Conservation (phyloP, 2,797 vertebrate species). For the Poecilia velifera region DNA sequence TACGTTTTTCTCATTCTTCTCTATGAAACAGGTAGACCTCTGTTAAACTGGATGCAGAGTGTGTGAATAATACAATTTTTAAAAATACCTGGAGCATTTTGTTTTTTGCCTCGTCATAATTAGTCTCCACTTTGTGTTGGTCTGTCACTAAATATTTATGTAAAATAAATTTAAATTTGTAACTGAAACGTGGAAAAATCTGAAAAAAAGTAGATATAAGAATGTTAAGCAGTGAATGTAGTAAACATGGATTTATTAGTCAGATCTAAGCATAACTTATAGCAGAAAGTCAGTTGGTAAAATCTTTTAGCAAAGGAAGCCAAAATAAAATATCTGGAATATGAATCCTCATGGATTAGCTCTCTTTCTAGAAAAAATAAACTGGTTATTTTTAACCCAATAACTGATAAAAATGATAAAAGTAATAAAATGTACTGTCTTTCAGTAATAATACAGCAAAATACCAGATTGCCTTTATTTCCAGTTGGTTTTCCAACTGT, state of each 20-base stretch:
- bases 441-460: conserved; percentile 19
- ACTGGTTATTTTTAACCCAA: not conserved
- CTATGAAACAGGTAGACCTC: not conserved
- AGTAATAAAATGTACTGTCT: not conserved
- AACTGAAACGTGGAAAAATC: not conserved
- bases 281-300: not conserved
- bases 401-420: not conserved
- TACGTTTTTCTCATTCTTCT: not conserved
- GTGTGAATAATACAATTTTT: not conserved
- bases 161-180: not conserved
- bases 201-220: not conserved
- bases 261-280: not conserved
- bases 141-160: not conserved
- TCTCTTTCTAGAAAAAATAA: not conserved
- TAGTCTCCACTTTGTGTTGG: not conserved
- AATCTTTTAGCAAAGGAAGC: not conserved
- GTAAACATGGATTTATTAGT: not conserved
- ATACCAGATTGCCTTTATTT: conserved; percentile 57
- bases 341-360: not conserved
- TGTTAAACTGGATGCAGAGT: not conserved
- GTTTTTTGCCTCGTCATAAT: too few relatives aligned
- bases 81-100: not conserved
- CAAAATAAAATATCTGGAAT: not conserved
- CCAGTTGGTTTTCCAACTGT: conserved; percentile 58
- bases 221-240: not conserved